Percentiles rank a stretch among this genome's conserved stretches.
These are phyloP conservation scores for Harpalus rufipes DNA, from an alignment of 2,888 invertebrate species.

Conservation along the genomic window DNA sequence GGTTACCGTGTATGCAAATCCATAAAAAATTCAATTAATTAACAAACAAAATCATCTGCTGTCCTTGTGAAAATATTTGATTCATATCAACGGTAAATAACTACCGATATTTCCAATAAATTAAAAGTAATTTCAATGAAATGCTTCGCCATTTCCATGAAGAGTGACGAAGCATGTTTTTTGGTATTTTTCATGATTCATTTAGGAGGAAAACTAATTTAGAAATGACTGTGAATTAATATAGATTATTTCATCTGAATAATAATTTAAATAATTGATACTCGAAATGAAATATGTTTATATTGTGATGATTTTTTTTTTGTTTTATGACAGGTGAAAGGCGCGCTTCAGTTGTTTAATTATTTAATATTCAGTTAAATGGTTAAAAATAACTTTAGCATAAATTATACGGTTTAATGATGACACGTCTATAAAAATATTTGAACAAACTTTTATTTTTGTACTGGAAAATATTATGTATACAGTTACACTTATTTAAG, in stretches of 20 bases:
- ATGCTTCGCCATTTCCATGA: slow-evolving; percentile 5
- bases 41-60: not conserved
- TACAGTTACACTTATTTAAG: not conserved
- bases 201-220: not conserved
- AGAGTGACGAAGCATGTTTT: not conserved
- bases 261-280: slow-evolving; percentile 6
- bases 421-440: slow-evolving; percentile 11
- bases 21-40: slow-evolving; percentile 25
- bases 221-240: not conserved
- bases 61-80: slow-evolving; percentile 15
- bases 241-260: not conserved
- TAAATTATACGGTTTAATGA: slow-evolving; percentile 42
- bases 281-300: not conserved
- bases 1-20: slow-evolving; percentile 11
- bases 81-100: not conserved
- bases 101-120: slow-evolving; percentile 27
- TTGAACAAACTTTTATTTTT: not conserved
- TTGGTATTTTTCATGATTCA: slow-evolving; percentile 1
- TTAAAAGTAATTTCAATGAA: slow-evolving; percentile 9
- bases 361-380: slow-evolving; percentile 53
- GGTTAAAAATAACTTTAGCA: slow-evolving; percentile 36
- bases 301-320: slow-evolving; percentile 31
- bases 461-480: not conserved
- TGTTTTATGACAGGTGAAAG: slow-evolving; percentile 33
- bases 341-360: slow-evolving; percentile 28